Evolutionary conservation across 2,888 invertebrate genomes (phyloP), one percentile per base, ranked within the genome.

Genomic region (Loripinus fragilis): DNA sequence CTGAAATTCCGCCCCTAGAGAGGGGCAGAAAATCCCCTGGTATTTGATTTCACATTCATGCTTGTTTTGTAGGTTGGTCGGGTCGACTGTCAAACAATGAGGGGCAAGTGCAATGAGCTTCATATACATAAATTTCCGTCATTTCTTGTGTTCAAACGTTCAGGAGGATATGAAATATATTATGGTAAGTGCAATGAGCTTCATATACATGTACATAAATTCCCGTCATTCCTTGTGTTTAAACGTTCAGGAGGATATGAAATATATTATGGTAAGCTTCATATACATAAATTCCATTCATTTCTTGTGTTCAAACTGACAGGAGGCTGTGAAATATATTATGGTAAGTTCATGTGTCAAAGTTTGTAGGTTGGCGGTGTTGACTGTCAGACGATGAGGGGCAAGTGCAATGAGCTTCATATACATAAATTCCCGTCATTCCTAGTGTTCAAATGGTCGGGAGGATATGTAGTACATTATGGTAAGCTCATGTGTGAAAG

Each of bases 191-290:
- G 23, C 83, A 88, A 90, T 30, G 73, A 90, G 8, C 86, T 94
- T 12, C 92, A 94, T 80, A 90, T 95, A 60, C 87, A 89, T 64
- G n/a, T n/a, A n/a, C n/a, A n/a, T n/a, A 94, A 94, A 85, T 93
- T 91, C 71, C 97, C 97, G 0, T 94, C 95, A 23, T 97, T 97
- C 95, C 96, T 95, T 20, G 94, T 97, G 8, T 94, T 97, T 84
- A 97, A 97, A 92, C 93, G 94, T 0, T 96, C 96, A 30, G 97
- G 97, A 2, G 96, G 95, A 0, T 96, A 96, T 93, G 97, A 97
- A 90, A 94, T 96, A 20, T 95, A 96, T 92, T 95, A 96, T 91
- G 96, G 96, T 88, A 93, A 81, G 90, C 25, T 95, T 55, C 87
- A 89, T 64, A n/a, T n/a, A n/a, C n/a, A n/a, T n/a, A 94, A 94